Percentiles rank a stretch among this genome's conserved stretches.
Conservation (phyloP, 2,113 vertebrate genomes). For the Cyanocitta stelleri region DNA sequence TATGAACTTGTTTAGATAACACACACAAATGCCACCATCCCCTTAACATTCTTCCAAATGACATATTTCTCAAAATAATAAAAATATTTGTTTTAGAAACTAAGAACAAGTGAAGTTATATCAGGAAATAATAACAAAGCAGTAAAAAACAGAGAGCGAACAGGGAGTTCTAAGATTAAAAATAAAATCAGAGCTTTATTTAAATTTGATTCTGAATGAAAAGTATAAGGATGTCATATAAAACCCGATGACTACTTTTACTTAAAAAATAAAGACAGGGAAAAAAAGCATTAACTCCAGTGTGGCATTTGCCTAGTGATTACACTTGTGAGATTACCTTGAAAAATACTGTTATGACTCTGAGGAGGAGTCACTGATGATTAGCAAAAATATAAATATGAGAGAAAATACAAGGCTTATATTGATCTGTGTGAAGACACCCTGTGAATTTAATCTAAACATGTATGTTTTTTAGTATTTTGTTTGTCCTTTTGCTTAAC, state of each 20-base stretch:
- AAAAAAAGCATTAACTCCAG: neutral
- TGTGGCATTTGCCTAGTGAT: neutral
- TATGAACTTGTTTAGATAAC: neutral
- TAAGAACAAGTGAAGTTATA: neutral
- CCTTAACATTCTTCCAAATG: neutral
- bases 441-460: neutral
- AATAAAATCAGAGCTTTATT: slow-evolving; percentile 7
- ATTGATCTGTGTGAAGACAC: neutral
- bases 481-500: neutral
- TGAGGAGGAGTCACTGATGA: neutral
- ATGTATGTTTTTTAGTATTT: neutral
- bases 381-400: slow-evolving; percentile 43
- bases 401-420: neutral
- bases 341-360: slow-evolving; percentile 4
- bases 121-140: neutral
- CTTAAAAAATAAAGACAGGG: neutral
- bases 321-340: neutral
- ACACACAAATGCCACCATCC: neutral
- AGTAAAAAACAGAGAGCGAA: neutral
- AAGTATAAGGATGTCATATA: neutral
- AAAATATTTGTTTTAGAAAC: neutral
- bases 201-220: neutral
- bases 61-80: neutral
- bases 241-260: slow-evolving; percentile 12
- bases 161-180: neutral